Evolutionary conservation across 2,113 vertebrate genomes (phyloP), one percentile per base, ranked within the genome.

Genomic region (Indicator indicator): DNA sequence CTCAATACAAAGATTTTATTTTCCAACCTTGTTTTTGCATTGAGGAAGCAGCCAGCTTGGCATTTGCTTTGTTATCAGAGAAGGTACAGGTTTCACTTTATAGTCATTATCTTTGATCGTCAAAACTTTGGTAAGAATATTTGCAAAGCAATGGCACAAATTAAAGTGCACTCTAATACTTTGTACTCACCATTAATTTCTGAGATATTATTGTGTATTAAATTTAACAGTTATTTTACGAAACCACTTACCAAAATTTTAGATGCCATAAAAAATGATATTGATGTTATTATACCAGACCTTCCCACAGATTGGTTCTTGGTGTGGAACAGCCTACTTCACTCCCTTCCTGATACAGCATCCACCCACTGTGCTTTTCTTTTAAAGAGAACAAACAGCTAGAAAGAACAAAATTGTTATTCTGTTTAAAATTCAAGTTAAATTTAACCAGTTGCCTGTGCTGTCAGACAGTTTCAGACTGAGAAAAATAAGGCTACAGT

Each of bases 91-190:
- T 63, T 93, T 71, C 67, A 52, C 63, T 94, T 89, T 56, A 33
- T 27, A 70, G 9, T 74, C 5, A 4, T 55, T 71, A 59, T 54
- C n/a, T 69, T 73, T 76, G 36, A 50, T 32, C 46, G 4, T 40
- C 40, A 62, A 52, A 27, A 87, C 80, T 86, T 81, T 78, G 62
- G 32, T 87, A 81, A 86, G 80, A 78, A 77, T 92, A 94, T 90
- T 89, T 96, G 68, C 76, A 94, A 91, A 92, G 72, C 46, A 83
- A 72, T 36, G 80, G 64, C 85, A 80, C 88, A 90, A 94, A 80
- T 93, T 68, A 76, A 83, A 87, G 26, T 30, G 18, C 15, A 26
- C 38, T 68, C 60, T 90, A 89, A 73, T 70, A 64, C 77, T 72
- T 64, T 42, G 32, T 38, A 79, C 28, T 80, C 86, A 79, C 26